Evolutionary conservation across 2,888 invertebrate genomes (phyloP).

Genomic region (Seira musarum): DNA sequence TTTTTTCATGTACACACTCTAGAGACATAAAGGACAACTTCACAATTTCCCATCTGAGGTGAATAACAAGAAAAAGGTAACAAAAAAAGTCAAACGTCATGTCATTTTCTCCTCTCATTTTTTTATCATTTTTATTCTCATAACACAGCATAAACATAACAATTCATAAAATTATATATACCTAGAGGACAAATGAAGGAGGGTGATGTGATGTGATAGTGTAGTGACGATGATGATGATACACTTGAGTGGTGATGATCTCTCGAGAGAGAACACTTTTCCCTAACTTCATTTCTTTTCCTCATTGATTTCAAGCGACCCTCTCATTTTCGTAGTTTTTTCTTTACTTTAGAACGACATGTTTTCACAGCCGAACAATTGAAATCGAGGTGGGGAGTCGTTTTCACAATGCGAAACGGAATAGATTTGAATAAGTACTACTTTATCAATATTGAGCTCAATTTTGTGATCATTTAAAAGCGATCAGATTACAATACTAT

Average conservation of each 20-base stretch:
- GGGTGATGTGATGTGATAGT: background rate
- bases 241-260: too few relatives aligned
- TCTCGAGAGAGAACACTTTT: background rate
- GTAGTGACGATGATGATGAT: too few relatives aligned
- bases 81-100: conserved; percentile 54
- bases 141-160: too few relatives aligned
- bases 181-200: background rate
- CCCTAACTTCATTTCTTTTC: background rate
- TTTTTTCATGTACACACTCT: background rate
- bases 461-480: too few relatives aligned
- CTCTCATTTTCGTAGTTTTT: background rate
- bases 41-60: conserved; percentile 38
- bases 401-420: background rate
- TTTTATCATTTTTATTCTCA: conserved; percentile 36
- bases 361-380: background rate
- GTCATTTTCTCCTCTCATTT: conserved; percentile 45
- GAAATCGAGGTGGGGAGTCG: background rate
- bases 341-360: background rate
- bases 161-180: conserved; percentile 36
- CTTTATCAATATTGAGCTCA: too few relatives aligned
- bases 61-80: conserved; percentile 29
- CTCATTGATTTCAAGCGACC: background rate
- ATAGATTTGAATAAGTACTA: too few relatives aligned
- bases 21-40: conserved; percentile 15
- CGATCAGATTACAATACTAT: too few relatives aligned